Evolutionary conservation across 2,888 invertebrate genomes (phyloP).

Genomic region (Sarcophaga subvicina): DNA sequence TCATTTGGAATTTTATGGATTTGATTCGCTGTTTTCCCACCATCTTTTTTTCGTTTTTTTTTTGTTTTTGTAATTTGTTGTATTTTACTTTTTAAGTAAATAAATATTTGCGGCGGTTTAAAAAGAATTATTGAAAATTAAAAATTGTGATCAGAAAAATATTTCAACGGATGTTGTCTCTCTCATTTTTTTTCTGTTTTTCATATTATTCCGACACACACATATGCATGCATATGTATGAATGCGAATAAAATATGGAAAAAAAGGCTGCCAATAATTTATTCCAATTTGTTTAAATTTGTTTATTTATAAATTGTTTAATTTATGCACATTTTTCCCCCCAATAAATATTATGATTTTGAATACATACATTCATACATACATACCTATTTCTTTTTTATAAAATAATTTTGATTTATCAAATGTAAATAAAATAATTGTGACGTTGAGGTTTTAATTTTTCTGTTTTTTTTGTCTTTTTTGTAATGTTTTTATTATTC

Average conservation of each 20-base stretch:
- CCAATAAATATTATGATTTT: neutral
- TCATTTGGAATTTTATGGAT: neutral
- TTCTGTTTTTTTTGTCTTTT: neutral
- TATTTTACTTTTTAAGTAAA: neutral
- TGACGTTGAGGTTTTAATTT: constrained; percentile 22
- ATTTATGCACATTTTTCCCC: constrained; percentile 40
- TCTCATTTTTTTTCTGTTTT: neutral
- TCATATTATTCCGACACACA: neutral
- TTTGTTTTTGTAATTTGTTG: neutral
- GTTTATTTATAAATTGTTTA: constrained; percentile 45
- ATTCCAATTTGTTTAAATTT: constrained; percentile 45
- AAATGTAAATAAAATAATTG: constrained; percentile 37
- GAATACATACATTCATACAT: constrained; percentile 1
- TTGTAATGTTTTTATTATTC: neutral
- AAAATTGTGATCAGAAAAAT: constrained; percentile 4
- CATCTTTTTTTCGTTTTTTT: too few species aligned
- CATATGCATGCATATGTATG: neutral
- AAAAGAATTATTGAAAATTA: constrained; percentile 33
- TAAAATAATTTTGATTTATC: constrained; percentile 42
- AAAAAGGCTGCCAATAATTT: constrained; percentile 26
- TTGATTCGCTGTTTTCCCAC: neutral
- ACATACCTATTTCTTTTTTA: constrained; percentile 1
- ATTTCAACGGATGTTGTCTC: neutral
- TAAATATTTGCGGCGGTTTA: constrained; percentile 41
- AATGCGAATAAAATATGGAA: neutral